These are phyloP conservation scores for Stictonetta naevosa DNA, from an alignment of 2,113 vertebrate genomes.

Conservation along the genomic window DNA sequence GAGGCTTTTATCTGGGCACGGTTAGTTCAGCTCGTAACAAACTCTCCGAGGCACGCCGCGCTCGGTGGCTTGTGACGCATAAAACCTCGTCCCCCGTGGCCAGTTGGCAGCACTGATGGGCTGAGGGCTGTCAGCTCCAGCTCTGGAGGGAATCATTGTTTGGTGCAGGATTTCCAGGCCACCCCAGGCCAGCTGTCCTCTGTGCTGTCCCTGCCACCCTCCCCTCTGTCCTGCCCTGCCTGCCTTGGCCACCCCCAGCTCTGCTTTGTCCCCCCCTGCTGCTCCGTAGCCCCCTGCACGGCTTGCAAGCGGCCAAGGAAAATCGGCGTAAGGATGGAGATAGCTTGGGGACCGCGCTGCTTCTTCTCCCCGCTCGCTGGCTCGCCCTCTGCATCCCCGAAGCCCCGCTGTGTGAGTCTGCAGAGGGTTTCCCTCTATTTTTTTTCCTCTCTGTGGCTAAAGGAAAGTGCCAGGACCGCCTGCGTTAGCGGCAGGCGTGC, in stretches of 20 bases:
- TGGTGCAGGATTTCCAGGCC: background rate
- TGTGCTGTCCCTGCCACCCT: background rate
- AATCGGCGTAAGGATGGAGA: background rate
- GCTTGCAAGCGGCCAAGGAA: background rate
- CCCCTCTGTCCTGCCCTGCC: background rate
- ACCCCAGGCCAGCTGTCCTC: background rate
- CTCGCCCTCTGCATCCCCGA: background rate
- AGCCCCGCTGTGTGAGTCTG: background rate
- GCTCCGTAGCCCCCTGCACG: background rate
- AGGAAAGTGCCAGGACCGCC: background rate
- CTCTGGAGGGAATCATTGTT: background rate
- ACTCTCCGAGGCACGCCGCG: background rate
- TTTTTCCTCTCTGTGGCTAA: background rate
- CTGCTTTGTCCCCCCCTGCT: rapidly evolving
- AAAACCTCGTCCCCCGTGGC: background rate
- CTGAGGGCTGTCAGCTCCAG: background rate
- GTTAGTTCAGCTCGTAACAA: background rate
- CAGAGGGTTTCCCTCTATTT: background rate
- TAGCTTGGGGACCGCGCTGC: background rate
- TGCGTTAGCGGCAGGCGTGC: background rate
- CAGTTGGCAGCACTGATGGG: background rate
- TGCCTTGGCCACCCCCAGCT: rapidly evolving
- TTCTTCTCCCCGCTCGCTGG: background rate
- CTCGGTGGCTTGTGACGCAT: background rate
- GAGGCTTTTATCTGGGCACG: background rate